Base-by-base conservation (phyloP, 35 echinoderm and acorn worm species). In the Strongylocentrotus purpuratus region DNA sequence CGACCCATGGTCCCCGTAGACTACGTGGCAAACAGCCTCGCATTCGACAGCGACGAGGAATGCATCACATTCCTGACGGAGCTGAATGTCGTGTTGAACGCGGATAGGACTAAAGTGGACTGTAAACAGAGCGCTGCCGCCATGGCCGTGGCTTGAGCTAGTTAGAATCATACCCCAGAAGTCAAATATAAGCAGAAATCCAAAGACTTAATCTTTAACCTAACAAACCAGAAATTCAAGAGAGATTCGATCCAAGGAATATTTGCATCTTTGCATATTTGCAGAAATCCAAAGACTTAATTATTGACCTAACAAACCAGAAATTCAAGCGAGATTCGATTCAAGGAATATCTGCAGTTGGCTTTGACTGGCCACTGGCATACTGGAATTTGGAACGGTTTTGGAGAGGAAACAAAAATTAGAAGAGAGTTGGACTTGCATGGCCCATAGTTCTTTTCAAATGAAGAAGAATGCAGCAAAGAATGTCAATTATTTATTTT, bases 1-100 rank as follows among this genome's bases (percentile, higher is more conserved):
- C 95, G 97, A 87, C 98, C 98, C 90, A 97, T 48, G 86, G 61
- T 99, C 55, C 90, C 96, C 0, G 96, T 99, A 86, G 95, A 95
- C 25, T 98, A 98, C 91, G 93, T 99, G 95, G 95, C 94, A 94
- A 93, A 94, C 45, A 96, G 94, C 71, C 96, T 99, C 33, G 98
- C 97, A 9, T 99, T 99, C 96, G 94, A 96, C 94, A 96, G 95
- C 85, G 94, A 96, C 86, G 96, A 98, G 88, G 97, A 89, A 46
- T 98, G 97, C 94, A 32, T 99, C 70, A 95, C 86, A 46, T 99
- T 99, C 94, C 96, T 99, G 45, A 98, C 96, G 28, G 92, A 96
- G 25, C 71, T 95, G 60, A 94, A 94, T 52, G 96, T 95, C 32
- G 95, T 94, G 14, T 48, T 99, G 58, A 96, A 95, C 17, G 95